Base-by-base conservation (phyloP, 2,888 invertebrate species). In the Aelia acuminata region DNA sequence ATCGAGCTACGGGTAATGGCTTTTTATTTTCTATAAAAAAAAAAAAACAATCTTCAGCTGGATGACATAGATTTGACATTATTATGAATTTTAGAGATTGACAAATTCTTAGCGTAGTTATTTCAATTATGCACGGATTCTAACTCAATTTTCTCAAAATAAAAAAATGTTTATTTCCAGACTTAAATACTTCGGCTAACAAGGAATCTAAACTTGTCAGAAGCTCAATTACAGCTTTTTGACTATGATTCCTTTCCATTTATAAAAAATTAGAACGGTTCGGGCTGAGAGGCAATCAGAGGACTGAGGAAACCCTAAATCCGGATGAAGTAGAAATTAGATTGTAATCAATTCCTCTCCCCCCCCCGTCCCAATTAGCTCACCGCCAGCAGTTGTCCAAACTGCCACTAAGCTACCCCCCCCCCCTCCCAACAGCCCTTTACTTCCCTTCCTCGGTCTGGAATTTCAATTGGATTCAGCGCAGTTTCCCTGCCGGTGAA, bases 291-390 rank as follows among this genome's bases (percentile, higher is more conserved):
- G 63, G 31, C 63, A 70, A 70, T 70, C 31, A 70, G 18, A 15
- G 63, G 5, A 18, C 63, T n/a, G 31, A 5, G 8, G 31, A 35
- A 13, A 4, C 18, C 63, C 20, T 31, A 18, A 35, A 70, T 20
- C 63, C 63, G 63, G 63, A 70, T 35, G 63, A 70, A 70, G 63
- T 70, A 35, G 63, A 70, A 70, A 70, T 70, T 70, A 70, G 63
- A 70, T 70, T 70, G 63, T 70, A 35, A 70, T 70, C 63, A 70
- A 70, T 70, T 70, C 63, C 13, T 18, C 31, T 20, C 35, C 63
- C n/a, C 18, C 5, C 18, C 57, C 63, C 8, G 31, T 35, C 63
- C 35, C 63, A 70, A 70, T 70, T 70, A 70, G 63, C 63, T 70
- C 18, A 7, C 18, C 5, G 63, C 31, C 63, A 70, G 20, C 63